Base-by-base conservation (phyloP, 2,113 vertebrate species). In the Leiothrix lutea region DNA sequence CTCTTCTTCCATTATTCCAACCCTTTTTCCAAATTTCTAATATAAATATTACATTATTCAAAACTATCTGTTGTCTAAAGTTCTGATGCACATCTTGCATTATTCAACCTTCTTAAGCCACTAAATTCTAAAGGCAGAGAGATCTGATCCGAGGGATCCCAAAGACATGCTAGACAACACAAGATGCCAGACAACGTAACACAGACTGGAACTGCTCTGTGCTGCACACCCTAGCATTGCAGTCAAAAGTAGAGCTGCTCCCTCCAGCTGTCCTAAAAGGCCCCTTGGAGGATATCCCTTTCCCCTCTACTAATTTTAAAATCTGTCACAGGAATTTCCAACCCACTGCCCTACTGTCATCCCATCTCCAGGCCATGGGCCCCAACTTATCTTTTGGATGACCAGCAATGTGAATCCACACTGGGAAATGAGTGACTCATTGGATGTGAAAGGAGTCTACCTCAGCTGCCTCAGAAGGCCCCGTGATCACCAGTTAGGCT, bases 291-390 rank as follows among this genome's bases (percentile, higher is more conserved):
- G 4, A 8, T 17, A 42, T 18, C 3, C 17, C 12, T 25, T n/a
- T 25, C 16, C 28, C 16, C 12, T 19, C 9, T 7, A 2, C 50
- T 54, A 11, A 5, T 25, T 54, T n/a, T 54, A 26, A 54, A 42
- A n/a, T 2, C 21, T 72, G 12, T 42, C 29, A 3, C 5, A 3
- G 16, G 23, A 42, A 42, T n/a, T 42, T 42, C 29, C 22, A 42
- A n/a, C 38, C 6, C 6, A 0, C 28, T 40, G 23, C 11, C 28
- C 29, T 33, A 3, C 36, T 42, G 24, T 14, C 29, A 33, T 25
- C 29, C 23, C 12, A 42, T 14, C 22, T 54, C 50, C 5, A 5
- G 9, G 12, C 24, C 1, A 0, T 14, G 22, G 29, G 0, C 23
- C 57, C 23, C 7, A 3, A 14, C 61, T 64, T 64, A 33, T 16